phyloP scores from a whole-genome alignment of 2,888 invertebrate species.

The Saturnia japonica region DNA sequence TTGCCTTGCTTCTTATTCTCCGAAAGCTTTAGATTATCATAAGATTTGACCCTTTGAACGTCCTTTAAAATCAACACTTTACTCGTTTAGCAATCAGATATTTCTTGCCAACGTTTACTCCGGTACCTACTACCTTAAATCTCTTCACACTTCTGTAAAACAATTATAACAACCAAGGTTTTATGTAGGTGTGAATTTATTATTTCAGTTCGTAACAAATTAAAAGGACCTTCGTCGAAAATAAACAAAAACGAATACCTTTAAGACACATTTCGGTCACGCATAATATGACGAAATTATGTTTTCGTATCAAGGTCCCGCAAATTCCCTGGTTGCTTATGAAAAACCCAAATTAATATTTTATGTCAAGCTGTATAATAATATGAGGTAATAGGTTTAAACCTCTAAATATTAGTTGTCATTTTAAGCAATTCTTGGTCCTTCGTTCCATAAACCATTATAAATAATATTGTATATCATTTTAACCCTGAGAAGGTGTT shows the following conservation, averaged over 20 bases:
- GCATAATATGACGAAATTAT: neutral
- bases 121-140: neutral
- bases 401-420: too few relatives aligned
- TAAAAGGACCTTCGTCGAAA: constrained; percentile 18
- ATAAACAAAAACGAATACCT: neutral
- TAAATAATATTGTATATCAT: neutral
- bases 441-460: too few relatives aligned
- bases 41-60: neutral
- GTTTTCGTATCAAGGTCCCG: constrained; percentile 10
- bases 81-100: neutral
- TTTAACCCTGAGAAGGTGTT: neutral
- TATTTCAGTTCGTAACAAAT: constrained; percentile 17
- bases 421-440: neutral
- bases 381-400: too few relatives aligned
- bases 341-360: neutral
- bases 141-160: constrained; percentile 14
- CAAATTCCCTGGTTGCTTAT: neutral
- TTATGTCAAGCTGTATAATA: neutral
- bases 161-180: constrained; percentile 17
- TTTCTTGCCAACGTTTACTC: neutral
- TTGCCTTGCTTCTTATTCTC: neutral
- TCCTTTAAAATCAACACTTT: neutral
- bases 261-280: constrained; percentile 11
- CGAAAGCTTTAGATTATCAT: neutral
- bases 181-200: constrained; percentile 17